Percentiles rank a stretch among this genome's conserved stretches.
phyloP scores from a whole-genome alignment of 37 sponge, comb jelly and placozoan genomes.

The Hexactinellida sp. region DNA sequence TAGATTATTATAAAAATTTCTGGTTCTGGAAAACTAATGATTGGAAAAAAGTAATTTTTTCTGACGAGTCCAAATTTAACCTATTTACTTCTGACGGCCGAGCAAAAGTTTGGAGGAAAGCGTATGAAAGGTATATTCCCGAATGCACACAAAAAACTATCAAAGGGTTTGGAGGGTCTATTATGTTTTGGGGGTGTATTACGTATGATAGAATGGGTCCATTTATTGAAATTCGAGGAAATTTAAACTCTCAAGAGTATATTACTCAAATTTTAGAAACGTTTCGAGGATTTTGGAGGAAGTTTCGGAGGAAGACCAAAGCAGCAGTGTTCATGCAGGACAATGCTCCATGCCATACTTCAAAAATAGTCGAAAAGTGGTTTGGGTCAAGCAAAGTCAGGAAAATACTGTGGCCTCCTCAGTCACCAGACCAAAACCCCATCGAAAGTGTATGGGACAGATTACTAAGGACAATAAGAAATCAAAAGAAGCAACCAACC shows the following conservation, averaged over 20 bases:
- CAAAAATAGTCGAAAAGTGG: constrained; percentile 11
- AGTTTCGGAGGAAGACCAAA: neutral
- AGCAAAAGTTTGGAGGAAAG: neutral
- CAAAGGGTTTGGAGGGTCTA: neutral
- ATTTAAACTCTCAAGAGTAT: neutral
- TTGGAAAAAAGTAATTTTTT: neutral
- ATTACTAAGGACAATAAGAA: neutral
- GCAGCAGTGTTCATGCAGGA: neutral
- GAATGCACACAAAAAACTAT: constrained; percentile 6
- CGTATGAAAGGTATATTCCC: neutral
- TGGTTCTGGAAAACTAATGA: neutral
- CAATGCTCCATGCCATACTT: constrained; percentile 7
- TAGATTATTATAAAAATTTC: neutral
- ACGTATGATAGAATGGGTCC: constrained; percentile 7
- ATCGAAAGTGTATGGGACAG: constrained; percentile 11
- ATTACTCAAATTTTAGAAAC: neutral
- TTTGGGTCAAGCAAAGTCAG: neutral
- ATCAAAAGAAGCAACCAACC: neutral
- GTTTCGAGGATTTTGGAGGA: neutral
- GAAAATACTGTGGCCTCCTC: neutral
- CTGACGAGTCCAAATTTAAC: constrained; percentile 1
- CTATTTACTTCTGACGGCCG: neutral
- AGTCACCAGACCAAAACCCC: neutral
- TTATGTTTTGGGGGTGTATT: constrained; percentile 13
- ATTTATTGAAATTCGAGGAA: neutral